Base-by-base conservation (phyloP, 35 echinoderm and acorn worm species). In the Apostichopus japonicus region DNA sequence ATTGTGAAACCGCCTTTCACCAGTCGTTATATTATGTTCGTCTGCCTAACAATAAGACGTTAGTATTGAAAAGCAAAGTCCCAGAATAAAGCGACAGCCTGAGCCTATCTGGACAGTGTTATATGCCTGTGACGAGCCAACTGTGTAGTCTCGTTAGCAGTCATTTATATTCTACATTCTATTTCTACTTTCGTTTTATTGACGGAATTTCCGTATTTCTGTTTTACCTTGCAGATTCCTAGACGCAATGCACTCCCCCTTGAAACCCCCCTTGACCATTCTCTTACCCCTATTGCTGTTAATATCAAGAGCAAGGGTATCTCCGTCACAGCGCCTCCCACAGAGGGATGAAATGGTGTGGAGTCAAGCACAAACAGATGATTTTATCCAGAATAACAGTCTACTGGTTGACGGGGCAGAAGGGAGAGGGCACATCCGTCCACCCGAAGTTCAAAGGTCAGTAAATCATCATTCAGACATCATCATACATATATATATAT, bases 361-460 rank as follows among this genome's bases (percentile, higher is more conserved):
- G 86, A 89, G 27, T 21, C 86, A 89, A 63, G 53, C 59, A 19
- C 22, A 89, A 24, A 89, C 86, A 89, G 86, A 89, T n/a, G 86
- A 87, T 87, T 24, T 87, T 19, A 55, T 87, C 6, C 84, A 87
- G 53, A 56, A 87, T 21, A 89, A 89, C 86, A 89, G 86, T 89
- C 21, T 89, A 53, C 86, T 89, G 16, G 72, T 89, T 27, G 86
- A 89, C 72, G 86, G 86, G 16, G 86, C 86, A 73, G 86, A 89
- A 53, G 72, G 70, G 62, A 89, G 62, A 23, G 86, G n/a, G 65
- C 63, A 71, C 8, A 89, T 89, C 11, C 21, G 62, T 62, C 63
- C 86, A 75, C 86, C 86, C 3, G 86, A 89, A 23, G 86, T 89
- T 51, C 56, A 65, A 55, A 89, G 86, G 86, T 89, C 15, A 27